Conservation (phyloP, 2,113 vertebrate genomes). For the Scomber japonicus region DNA sequence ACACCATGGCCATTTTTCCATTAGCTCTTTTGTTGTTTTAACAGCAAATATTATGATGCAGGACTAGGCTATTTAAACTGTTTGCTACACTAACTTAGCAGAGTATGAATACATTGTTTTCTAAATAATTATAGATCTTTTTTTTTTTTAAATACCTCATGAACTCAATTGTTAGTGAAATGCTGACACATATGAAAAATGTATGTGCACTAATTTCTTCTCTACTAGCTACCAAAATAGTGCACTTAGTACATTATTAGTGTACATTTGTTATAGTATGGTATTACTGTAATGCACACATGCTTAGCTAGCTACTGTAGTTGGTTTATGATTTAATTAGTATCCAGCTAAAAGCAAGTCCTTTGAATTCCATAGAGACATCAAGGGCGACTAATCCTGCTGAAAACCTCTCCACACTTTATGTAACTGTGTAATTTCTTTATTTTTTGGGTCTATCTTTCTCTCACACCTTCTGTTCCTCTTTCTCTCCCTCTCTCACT, state of each 20-base stretch:
- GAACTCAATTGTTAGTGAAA: too few species aligned
- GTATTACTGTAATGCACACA: not conserved
- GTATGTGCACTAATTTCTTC: too few species aligned
- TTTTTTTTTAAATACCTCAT: too few species aligned
- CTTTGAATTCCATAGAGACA: not conserved
- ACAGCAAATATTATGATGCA: too few species aligned
- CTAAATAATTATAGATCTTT: too few species aligned
- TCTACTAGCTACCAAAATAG: not conserved
- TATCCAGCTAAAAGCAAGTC: not conserved
- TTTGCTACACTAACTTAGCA: too few species aligned
- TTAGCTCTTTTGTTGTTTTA: too few species aligned
- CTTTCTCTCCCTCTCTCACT: not conserved
- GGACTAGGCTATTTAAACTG: too few species aligned
- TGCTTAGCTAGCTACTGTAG: not conserved
- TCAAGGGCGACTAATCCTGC: not conserved
- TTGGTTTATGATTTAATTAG: too few species aligned
- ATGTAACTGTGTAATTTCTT: slow-evolving; percentile 4
- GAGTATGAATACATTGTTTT: too few species aligned
- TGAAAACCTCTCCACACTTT: not conserved
- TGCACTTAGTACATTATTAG: not conserved
- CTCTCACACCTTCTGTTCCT: not conserved
- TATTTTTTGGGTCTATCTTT: not conserved
- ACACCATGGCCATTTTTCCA: too few species aligned
- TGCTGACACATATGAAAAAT: too few species aligned
- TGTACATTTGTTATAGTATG: not conserved